Evolutionary conservation across 2,797 vertebrate genomes (phyloP), one percentile per base, ranked within the genome.

Genomic region (Pogonophryne albipinna): DNA sequence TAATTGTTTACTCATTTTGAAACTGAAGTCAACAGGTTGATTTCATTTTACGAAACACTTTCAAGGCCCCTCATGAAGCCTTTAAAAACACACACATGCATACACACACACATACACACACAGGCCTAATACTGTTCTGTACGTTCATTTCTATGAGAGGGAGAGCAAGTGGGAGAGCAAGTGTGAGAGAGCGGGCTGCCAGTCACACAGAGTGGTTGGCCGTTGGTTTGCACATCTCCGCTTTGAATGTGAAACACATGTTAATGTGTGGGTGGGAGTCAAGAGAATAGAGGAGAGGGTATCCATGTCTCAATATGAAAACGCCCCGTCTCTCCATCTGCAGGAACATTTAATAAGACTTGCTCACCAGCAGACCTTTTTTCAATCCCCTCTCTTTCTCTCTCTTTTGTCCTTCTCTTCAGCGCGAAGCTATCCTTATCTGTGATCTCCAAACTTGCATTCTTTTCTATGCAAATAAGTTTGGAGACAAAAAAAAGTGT

Each of bases 191-290:
- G 68, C 51, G 17, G 59, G 66, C 89, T 93, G 89, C 91, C 91
- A 93, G 90, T 91, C 90, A 91, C 85, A 65, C 68, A 74, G 87
- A 90, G 87, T 68, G 84, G 87, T 92, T 89, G 90, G 92, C 93
- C 78, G 46, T 90, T 83, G 93, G 88, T 93, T 92, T 92, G 93
- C 94, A 95, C 94, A 95, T 95, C 94, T 93, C 91, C 71, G 60
- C 86, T 88, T 82, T 90, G 91, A 95, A 95, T 95, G 93, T 84
- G 92, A 95, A 95, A 94, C 94, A 95, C 94, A 95, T 95, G 95
- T 95, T 90, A 90, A 92, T 85, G 93, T 95, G 95, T 94, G 94
- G 92, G 93, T 92, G 93, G 93, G 91, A 94, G 93, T 93, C 92
- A 88, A 89, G 93, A 94, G 94, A 93, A 94, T 91, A 93, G 92